These are phyloP conservation scores for Platyura marginata DNA, from an alignment of 1,140 invertebrate genomes.

Conservation along the genomic window DNA sequence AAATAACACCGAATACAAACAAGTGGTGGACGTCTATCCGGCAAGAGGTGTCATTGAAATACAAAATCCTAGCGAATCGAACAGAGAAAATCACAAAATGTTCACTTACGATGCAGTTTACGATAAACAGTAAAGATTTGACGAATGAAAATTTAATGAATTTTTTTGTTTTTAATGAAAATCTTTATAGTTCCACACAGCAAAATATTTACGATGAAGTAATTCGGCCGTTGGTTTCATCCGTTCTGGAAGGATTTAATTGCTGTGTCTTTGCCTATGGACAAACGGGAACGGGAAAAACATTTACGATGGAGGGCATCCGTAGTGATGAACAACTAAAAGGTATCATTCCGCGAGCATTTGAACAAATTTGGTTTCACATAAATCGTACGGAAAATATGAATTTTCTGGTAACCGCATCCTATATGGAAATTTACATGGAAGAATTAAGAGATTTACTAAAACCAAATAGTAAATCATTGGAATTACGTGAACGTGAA, in stretches of 20 bases:
- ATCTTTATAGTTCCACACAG: conserved; percentile 51
- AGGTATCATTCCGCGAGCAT: conserved; percentile 86
- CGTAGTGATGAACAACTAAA: conserved; percentile 34
- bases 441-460: conserved; percentile 85
- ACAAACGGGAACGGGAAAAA: conserved; percentile 87
- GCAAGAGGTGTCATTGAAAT: conserved; percentile 47
- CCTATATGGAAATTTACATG: conserved; percentile 91
- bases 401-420: conserved; percentile 81
- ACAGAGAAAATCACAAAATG: conserved; percentile 39
- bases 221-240: conserved; percentile 82
- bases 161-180: conserved; percentile 1
- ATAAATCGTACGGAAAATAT: conserved; percentile 70
- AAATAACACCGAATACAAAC: conserved; percentile 34
- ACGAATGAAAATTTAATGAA: not conserved
- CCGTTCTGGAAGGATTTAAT: conserved; percentile 89
- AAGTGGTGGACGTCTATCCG: conserved; percentile 46
- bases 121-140: conserved; percentile 41
- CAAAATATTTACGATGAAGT: conserved; percentile 87
- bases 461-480: conserved; percentile 55
- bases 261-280: conserved; percentile 96
- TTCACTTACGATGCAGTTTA: conserved; percentile 93
- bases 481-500: conserved; percentile 50
- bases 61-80: conserved; percentile 31
- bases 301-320: conserved; percentile 85
- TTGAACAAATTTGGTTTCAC: conserved; percentile 90